These are phyloP conservation scores for Hozukius guyotensis DNA, from an alignment of 2,797 vertebrate species.

Conservation along the genomic window DNA sequence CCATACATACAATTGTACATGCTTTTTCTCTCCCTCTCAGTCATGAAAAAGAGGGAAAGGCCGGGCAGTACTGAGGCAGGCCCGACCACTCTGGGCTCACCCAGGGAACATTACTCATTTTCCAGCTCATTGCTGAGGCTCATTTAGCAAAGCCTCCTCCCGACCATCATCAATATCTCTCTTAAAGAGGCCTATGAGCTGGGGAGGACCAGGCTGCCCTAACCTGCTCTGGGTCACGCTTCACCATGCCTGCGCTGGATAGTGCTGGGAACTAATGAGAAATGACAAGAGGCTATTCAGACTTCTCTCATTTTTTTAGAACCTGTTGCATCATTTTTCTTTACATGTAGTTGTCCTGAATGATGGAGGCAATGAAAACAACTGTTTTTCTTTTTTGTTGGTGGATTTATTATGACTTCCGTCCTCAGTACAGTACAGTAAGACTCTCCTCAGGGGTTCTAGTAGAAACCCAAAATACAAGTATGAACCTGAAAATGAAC, in stretches of 20 bases:
- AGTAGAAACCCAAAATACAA: too few relatives aligned
- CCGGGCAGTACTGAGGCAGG: constrained; percentile 35
- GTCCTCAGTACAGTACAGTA: not conserved
- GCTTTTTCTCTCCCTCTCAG: not conserved
- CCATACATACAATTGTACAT: not conserved
- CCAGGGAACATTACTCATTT: constrained; percentile 77
- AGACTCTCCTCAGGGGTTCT: not conserved
- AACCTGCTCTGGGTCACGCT: constrained; percentile 62
- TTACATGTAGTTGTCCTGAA: not conserved
- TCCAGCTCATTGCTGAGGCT: constrained; percentile 77
- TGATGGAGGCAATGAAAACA: not conserved
- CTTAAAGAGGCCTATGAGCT: constrained; percentile 68
- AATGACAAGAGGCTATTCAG: constrained; percentile 44
- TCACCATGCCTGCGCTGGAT: constrained; percentile 35
- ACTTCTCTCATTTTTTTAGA: constrained; percentile 9
- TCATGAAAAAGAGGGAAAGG: constrained; percentile 1
- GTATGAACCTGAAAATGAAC: too few relatives aligned
- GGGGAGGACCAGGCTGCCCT: constrained; percentile 62
- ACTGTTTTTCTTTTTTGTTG: not conserved
- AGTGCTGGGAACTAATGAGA: constrained; percentile 50
- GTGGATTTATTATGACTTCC: not conserved
- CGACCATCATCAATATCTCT: constrained; percentile 75
- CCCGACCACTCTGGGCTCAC: constrained; percentile 53
- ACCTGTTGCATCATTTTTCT: constrained; percentile 26
- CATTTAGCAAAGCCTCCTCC: constrained; percentile 76